Conservation (phyloP, 2,888 invertebrate genomes). For the Hypselothyrea guttata region DNA sequence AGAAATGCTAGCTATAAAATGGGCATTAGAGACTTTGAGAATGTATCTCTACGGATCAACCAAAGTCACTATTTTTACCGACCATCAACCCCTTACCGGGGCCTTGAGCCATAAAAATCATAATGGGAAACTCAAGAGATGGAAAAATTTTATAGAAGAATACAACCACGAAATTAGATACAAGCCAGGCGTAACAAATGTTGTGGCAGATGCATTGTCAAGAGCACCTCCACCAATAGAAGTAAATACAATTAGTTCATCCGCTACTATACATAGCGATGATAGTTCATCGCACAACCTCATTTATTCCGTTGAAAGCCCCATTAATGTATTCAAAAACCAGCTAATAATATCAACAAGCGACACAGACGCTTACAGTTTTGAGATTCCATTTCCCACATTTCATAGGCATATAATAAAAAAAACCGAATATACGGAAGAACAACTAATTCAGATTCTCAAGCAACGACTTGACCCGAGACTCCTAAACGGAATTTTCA, state of each 20-base stretch:
- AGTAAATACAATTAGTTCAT: constrained; percentile 8
- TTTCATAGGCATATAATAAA: constrained; percentile 31
- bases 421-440: constrained; percentile 3
- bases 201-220: constrained; percentile 53
- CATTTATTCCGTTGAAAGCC: constrained; percentile 25
- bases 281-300: constrained; percentile 36
- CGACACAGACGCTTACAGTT: constrained; percentile 12
- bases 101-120: constrained; percentile 18
- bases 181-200: constrained; percentile 66
- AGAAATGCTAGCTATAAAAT: constrained; percentile 19
- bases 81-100: constrained; percentile 33
- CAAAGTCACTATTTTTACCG: constrained; percentile 32
- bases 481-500: constrained; percentile 14
- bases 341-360: constrained; percentile 23
- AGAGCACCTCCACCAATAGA: constrained; percentile 21
- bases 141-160: constrained; percentile 37
- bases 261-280: constrained; percentile 33
- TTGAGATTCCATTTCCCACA: constrained; percentile 18
- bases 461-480: constrained; percentile 16
- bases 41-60: constrained; percentile 75
- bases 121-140: constrained; percentile 38
- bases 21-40: constrained; percentile 47
- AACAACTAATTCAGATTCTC: constrained; percentile 1
- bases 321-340: constrained; percentile 43
- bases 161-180: constrained; percentile 67